Evolutionary conservation across 1,140 invertebrate genomes (phyloP).

Genomic region (Calosoma granatense): DNA sequence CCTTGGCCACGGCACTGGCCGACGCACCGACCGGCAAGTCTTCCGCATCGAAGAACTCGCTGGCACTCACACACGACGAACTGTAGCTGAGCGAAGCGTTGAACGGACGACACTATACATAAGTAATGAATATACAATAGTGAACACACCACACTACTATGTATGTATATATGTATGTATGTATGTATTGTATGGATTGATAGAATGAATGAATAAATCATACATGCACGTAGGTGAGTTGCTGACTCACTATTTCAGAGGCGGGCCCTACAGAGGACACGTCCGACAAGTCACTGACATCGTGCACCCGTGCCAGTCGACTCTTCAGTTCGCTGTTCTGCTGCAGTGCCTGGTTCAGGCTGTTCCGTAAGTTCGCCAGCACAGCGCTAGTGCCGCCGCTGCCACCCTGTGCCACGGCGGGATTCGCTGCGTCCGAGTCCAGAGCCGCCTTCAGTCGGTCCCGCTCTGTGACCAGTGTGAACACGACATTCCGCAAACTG

Average conservation of each 20-base stretch:
- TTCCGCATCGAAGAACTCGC: conserved; percentile 78
- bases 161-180: conserved; percentile 1
- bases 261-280: conserved; percentile 39
- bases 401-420: conserved; percentile 21
- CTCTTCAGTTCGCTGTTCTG: conserved; percentile 63
- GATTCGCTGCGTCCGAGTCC: conserved; percentile 37
- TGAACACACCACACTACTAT: too few relatives aligned
- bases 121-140: conserved; percentile 12
- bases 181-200: background rate
- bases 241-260: conserved; percentile 34
- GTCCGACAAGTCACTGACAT: conserved; percentile 46
- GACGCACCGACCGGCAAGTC: conserved; percentile 33
- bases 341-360: conserved; percentile 52
- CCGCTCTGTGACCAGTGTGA: conserved; percentile 48
- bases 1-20: background rate
- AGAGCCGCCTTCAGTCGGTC: conserved; percentile 47
- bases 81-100: conserved; percentile 60
- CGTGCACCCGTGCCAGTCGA: conserved; percentile 55
- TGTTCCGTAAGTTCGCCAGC: conserved; percentile 43
- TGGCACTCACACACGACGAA: conserved; percentile 67
- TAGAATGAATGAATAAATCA: background rate
- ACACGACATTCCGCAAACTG: conserved; percentile 40
- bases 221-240: conserved; percentile 11
- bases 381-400: conserved; percentile 26
- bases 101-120: conserved; percentile 39